These are phyloP conservation scores for Cheilosia vulpina DNA, from an alignment of 2,888 invertebrate genomes.

Conservation along the genomic window DNA sequence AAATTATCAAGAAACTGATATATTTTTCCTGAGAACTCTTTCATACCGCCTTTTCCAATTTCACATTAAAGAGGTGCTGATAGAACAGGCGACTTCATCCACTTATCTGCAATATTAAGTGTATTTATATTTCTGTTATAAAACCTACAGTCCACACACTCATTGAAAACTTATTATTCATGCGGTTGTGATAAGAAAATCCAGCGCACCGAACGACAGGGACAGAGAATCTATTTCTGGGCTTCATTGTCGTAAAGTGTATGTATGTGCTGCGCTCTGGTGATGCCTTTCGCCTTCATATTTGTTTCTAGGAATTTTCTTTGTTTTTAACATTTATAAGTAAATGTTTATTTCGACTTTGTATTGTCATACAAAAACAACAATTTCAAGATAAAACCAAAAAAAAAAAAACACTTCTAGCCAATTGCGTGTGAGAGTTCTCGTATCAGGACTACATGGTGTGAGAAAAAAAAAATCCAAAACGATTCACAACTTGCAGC, in stretches of 20 bases:
- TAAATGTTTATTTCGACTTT: conserved; percentile 27
- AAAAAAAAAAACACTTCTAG: neutral
- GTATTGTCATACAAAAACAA: neutral
- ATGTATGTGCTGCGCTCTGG: neutral
- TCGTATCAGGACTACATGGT: conserved; percentile 10
- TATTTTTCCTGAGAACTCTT: neutral
- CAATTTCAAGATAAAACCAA: neutral
- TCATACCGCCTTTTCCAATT: conserved; percentile 7
- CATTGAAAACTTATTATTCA: conserved; percentile 45
- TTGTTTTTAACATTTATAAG: conserved; percentile 36
- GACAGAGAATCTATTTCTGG: conserved; percentile 31
- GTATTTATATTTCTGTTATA: conserved; percentile 12
- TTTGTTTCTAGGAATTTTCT: conserved; percentile 34
- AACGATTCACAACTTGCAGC: neutral
- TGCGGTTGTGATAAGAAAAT: conserved; percentile 41
- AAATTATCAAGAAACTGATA: conserved; percentile 22
- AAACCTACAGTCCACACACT: conserved; percentile 12
- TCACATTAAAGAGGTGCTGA: neutral
- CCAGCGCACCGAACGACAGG: conserved; percentile 8
- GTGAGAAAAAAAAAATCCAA: neutral
- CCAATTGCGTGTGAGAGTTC: neutral
- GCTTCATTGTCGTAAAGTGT: conserved; percentile 5
- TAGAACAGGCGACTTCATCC: neutral
- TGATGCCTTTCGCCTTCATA: conserved; percentile 9
- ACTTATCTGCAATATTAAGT: conserved; percentile 32